Base-by-base conservation (phyloP, 2,888 invertebrate species). In the Lithophane ornitopus region DNA sequence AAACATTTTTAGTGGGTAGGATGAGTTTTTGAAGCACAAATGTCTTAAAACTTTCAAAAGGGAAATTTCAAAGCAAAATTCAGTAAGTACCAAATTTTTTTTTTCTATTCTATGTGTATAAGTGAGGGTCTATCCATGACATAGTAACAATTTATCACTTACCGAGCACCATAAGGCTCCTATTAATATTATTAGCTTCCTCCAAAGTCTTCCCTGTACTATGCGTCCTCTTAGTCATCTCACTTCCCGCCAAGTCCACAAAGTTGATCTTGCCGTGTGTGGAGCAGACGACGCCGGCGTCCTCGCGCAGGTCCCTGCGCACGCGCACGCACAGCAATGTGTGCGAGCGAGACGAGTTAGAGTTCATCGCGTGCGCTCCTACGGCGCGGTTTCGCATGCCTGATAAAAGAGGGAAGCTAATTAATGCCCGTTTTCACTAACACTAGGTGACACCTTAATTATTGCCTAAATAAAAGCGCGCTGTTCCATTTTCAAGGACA, bases 171-270 rank as follows among this genome's bases (percentile, higher is more conserved):
- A 99, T 98, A 0, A 99, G 97, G 91, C 99, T 99, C 92, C 99
- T 98, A 92, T 99, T 99, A 85, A 99, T 99, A 93, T 99, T 99
- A 92, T 99, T 99, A 0, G 99, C 99, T 92, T 99, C 99, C 91
- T 98, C 98, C 83, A 99, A 94, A 0, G 98, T 99, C 94, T 98
- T 98, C 69, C 98, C 99, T 89, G 98, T 98, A 92, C 98, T 98
- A 88, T 98, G 97, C 0, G 98, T 99, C 93, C 98, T 98, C 92
- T 99, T 99, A 8, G 99, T 99, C 97, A 99, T 98, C 95, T 99
- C 99, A 90, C 99, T 99, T n/a, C 99, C 99, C 0, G 99, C 99
- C 78, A 99, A 96, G 94, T 99, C 99, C 12, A 99, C 99, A 93
- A 99, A 99, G 95, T 99, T 99, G 74, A 99, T 98, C 96, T 99